phyloP scores from a whole-genome alignment of 2,113 vertebrate genomes.

The Meriones unguiculatus region DNA sequence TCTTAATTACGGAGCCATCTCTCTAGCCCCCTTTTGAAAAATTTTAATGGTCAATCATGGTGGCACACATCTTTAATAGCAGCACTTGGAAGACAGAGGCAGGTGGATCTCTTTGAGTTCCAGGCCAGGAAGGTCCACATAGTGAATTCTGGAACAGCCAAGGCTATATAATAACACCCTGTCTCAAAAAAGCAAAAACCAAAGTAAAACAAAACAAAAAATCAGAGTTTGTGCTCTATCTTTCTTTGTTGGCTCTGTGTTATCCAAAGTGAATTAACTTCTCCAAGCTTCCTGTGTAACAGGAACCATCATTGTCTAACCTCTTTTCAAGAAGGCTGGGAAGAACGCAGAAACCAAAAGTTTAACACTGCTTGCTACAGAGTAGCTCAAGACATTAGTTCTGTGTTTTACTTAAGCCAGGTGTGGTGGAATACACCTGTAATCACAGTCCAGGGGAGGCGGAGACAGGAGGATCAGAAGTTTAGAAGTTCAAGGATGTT shows the following conservation, averaged over 20 bases:
- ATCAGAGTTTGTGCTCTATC: not conserved
- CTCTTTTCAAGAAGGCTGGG: not conserved
- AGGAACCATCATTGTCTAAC: not conserved
- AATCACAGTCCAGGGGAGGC: no score
- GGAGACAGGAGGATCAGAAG: not conserved
- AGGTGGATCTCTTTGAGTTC: no score
- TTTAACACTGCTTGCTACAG: not conserved
- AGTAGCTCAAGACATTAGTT: slow-evolving; percentile 34
- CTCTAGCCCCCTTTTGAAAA: no score
- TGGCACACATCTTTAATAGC: no score
- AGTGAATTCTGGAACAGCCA: no score
- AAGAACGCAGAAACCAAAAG: slow-evolving; percentile 24
- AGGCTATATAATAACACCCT: no score
- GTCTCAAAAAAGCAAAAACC: no score
- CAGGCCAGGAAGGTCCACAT: no score
- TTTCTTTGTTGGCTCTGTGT: not conserved
- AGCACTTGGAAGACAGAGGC: no score
- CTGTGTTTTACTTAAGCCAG: not conserved
- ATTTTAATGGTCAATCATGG: no score
- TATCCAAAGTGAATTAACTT: slow-evolving; percentile 10
- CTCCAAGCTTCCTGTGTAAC: not conserved
- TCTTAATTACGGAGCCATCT: no score
- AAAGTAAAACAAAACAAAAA: not conserved
- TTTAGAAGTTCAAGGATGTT: not conserved
- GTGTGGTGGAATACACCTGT: no score